Evolutionary conservation across 2,888 invertebrate species (phyloP).

Genomic region (Laspeyria flexula): DNA sequence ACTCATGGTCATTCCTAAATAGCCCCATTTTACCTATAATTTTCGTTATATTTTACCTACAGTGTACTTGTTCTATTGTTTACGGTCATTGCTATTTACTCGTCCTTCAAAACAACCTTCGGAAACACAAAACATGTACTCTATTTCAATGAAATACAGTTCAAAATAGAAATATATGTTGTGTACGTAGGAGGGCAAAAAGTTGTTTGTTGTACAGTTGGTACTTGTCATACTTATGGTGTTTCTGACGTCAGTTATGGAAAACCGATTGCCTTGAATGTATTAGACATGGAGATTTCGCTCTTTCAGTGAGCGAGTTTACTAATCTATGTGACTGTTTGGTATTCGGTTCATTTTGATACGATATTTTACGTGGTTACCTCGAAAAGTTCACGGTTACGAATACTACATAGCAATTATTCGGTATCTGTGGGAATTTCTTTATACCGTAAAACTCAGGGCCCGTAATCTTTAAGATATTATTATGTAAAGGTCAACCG

Average conservation of each 20-base stretch:
- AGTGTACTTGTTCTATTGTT: neutral
- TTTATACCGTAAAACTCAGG: neutral
- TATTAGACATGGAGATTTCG: constrained; percentile 33
- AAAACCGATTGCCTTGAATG: constrained; percentile 35
- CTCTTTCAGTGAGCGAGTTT: constrained; percentile 22
- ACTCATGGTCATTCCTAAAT: neutral
- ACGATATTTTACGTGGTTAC: neutral
- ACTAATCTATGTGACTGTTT: constrained; percentile 19
- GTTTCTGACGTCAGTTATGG: constrained; percentile 30
- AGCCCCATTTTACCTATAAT: neutral
- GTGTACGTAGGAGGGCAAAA: constrained; percentile 48
- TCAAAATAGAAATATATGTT: constrained; percentile 17
- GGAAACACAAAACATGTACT: neutral
- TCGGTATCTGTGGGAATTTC: neutral
- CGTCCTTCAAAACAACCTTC: neutral
- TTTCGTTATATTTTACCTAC: neutral
- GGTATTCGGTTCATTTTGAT: constrained; percentile 8
- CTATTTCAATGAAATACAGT: constrained; percentile 15
- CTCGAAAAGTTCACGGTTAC: neutral
- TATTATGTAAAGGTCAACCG: no score
- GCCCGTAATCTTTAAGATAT: no score
- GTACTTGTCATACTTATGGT: constrained; percentile 25
- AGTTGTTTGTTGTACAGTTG: constrained; percentile 54
- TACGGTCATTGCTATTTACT: neutral
- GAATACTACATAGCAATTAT: neutral